phyloP scores from a whole-genome alignment of 1,140 invertebrate species.

The Euura lappo region DNA sequence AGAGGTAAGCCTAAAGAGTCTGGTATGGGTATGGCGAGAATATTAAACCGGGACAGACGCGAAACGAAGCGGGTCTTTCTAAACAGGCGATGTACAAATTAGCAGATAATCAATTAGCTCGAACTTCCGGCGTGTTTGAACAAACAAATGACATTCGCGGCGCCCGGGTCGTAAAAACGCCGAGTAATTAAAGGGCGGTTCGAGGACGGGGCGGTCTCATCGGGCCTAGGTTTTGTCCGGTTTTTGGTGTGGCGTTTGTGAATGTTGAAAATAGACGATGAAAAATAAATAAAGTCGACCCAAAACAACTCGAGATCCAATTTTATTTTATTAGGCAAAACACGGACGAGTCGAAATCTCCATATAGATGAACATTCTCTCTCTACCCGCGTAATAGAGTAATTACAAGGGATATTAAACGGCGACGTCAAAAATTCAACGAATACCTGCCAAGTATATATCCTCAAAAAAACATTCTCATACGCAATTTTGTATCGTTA shows the following conservation, averaged over 20 bases:
- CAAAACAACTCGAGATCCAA: neutral
- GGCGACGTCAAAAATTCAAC: too few species aligned
- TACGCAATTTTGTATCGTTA: too few species aligned
- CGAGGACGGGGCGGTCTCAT: constrained; percentile 24
- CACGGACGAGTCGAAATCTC: neutral
- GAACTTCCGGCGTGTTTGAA: constrained; percentile 44
- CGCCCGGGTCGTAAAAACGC: constrained; percentile 46
- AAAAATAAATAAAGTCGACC: neutral
- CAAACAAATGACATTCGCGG: constrained; percentile 46
- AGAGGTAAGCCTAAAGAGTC: neutral
- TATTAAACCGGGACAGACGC: neutral
- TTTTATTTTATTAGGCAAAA: neutral
- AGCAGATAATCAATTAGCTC: constrained; percentile 50
- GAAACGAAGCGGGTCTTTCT: constrained; percentile 12
- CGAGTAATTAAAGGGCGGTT: constrained; percentile 46
- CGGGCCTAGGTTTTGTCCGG: neutral
- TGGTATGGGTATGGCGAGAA: neutral
- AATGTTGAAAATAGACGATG: neutral
- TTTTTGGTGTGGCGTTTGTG: neutral
- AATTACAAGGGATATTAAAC: neutral
- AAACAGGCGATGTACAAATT: constrained; percentile 45
- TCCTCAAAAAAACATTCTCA: too few species aligned
- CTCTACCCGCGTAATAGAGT: neutral
- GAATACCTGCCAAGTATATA: too few species aligned
- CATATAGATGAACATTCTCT: neutral